A percentile compares a stretch with the other conserved stretches of the same genome.
phyloP scores from a whole-genome alignment of 2,888 invertebrate genomes.

The Elmis aenea region DNA sequence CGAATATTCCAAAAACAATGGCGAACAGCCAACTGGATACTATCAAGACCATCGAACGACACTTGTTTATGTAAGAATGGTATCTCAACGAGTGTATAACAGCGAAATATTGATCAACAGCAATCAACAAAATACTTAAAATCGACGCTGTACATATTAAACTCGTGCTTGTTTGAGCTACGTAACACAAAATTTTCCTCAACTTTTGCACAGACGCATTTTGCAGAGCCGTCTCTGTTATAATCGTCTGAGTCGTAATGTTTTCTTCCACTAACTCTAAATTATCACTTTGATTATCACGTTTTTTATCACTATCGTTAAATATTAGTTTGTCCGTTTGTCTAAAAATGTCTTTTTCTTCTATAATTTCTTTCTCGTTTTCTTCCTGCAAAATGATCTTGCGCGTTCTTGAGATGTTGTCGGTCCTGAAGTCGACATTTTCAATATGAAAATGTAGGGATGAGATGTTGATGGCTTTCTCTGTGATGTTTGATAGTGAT shows the following conservation, averaged over 20 bases:
- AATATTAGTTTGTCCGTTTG: constrained; percentile 4
- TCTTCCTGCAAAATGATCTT: constrained; percentile 8
- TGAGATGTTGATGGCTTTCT: constrained; percentile 4
- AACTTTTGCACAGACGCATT: too few species aligned
- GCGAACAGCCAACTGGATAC: constrained; percentile 50
- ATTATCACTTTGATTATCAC: constrained; percentile 4
- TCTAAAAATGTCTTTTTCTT: constrained; percentile 7
- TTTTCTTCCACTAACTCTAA: constrained; percentile 5
- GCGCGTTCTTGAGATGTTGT: constrained; percentile 3
- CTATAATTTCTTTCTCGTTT: constrained; percentile 5
- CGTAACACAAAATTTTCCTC: constrained; percentile 32
- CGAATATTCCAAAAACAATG: constrained; percentile 44
- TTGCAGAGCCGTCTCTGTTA: neutral
- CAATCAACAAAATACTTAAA: constrained; percentile 58
- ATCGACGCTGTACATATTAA: constrained; percentile 56
- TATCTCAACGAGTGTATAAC: constrained; percentile 62
- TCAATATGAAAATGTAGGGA: too few species aligned
- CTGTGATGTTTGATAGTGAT: neutral
- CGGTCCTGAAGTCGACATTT: neutral
- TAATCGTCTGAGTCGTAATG: constrained; percentile 4
- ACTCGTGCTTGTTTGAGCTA: constrained; percentile 60
- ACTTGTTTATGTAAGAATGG: constrained; percentile 53
- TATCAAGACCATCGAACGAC: constrained; percentile 49
- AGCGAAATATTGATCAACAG: constrained; percentile 61
- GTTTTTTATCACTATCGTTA: constrained; percentile 6